Percentiles rank a stretch among this genome's conserved stretches.
phyloP scores from a whole-genome alignment of 2,888 invertebrate species.

The Poecilobothrus nobilitatus region DNA sequence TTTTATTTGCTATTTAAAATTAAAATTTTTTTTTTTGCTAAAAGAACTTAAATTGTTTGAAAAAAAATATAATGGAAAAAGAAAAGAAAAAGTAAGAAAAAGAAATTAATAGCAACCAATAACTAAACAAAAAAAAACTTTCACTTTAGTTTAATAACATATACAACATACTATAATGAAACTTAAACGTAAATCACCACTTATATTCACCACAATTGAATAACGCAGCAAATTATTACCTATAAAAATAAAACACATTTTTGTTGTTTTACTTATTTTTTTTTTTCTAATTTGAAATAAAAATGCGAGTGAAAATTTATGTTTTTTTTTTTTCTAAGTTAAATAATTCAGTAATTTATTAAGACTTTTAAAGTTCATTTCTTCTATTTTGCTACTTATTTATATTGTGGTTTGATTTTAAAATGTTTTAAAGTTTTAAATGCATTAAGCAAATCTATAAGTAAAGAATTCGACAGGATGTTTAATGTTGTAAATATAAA shows the following conservation, averaged over 20 bases:
- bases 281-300: not conserved
- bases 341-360: not conserved
- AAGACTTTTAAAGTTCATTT: not conserved
- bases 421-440: too few species aligned
- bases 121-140: not conserved
- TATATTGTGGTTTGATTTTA: not conserved
- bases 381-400: not conserved
- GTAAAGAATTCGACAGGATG: too few species aligned
- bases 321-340: not conserved
- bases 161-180: not conserved
- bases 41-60: slow-evolving; percentile 7
- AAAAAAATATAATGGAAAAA: not conserved
- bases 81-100: not conserved
- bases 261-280: too few species aligned
- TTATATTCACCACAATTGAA: slow-evolving; percentile 2
- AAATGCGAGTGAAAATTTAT: not conserved
- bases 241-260: not conserved
- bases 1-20: not conserved
- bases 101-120: not conserved
- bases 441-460: too few species aligned
- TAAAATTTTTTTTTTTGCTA: slow-evolving; percentile 1
- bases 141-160: slow-evolving; percentile 2
- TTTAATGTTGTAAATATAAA: too few species aligned
- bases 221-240: slow-evolving; percentile 1
- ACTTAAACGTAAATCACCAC: not conserved